These are phyloP conservation scores for Drosophila littoralis DNA, from an alignment of 1,140 invertebrate species.

Conservation along the genomic window DNA sequence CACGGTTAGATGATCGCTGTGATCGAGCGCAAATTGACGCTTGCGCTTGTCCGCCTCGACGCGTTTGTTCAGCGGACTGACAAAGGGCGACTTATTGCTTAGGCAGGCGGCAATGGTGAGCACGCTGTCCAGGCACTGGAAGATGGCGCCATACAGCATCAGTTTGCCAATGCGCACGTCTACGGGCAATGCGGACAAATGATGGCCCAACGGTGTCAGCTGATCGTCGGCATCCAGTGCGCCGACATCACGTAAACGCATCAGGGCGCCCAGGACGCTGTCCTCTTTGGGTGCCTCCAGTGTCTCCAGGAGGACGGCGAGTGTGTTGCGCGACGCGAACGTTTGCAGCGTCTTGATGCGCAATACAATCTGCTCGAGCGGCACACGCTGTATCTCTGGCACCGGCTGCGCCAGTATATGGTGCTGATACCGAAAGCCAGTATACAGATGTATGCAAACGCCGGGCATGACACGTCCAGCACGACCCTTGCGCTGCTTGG, in stretches of 20 bases:
- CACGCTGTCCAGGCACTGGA: slow-evolving; percentile 96
- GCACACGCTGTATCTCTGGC: slow-evolving; percentile 93
- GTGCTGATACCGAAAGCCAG: slow-evolving; percentile 88
- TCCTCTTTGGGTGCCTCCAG: slow-evolving; percentile 93
- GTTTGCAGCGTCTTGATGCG: slow-evolving; percentile 93
- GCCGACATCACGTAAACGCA: slow-evolving; percentile 92
- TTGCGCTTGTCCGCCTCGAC: slow-evolving; percentile 90
- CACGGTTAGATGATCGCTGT: slow-evolving; percentile 93
- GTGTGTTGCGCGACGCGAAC: slow-evolving; percentile 87
- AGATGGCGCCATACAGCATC: slow-evolving; percentile 95
- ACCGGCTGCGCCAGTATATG: slow-evolving; percentile 88
- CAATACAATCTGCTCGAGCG: slow-evolving; percentile 94
- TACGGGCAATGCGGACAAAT: slow-evolving; percentile 94
- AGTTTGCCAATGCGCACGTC: slow-evolving; percentile 96
- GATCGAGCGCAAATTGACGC: slow-evolving; percentile 88
- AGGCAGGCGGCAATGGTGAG: slow-evolving; percentile 96
- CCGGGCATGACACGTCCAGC: slow-evolving; percentile 96
- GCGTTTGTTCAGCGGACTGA: slow-evolving; percentile 90
- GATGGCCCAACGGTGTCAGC: slow-evolving; percentile 94
- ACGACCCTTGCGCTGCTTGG: slow-evolving; percentile 92
- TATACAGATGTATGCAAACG: slow-evolving; percentile 92
- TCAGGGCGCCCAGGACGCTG: slow-evolving; percentile 91
- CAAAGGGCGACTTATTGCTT: slow-evolving; percentile 93
- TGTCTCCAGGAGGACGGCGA: slow-evolving; percentile 88
- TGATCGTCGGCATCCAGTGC: slow-evolving; percentile 92